phyloP scores from a whole-genome alignment of 1,140 invertebrate genomes.

The Hylaeus volcanicus region DNA sequence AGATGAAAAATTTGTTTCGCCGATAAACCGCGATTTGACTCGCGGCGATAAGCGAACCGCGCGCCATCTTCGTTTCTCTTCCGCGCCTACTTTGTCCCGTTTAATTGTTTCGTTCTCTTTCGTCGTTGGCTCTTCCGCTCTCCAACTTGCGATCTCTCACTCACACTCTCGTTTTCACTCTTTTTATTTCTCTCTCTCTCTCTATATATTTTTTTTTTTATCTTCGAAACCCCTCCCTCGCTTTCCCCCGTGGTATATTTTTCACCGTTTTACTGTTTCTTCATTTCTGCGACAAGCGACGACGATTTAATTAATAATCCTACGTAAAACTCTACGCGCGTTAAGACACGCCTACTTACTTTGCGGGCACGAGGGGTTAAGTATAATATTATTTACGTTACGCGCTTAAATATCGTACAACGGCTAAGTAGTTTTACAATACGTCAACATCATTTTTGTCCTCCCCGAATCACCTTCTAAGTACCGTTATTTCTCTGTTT shows the following conservation, averaged over 20 bases:
- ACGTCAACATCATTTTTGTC: conserved; percentile 51
- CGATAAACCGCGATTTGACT: background rate
- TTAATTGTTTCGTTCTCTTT: background rate
- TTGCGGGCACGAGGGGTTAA: conserved; percentile 57
- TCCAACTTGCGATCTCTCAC: no score
- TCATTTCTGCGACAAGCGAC: conserved; percentile 27
- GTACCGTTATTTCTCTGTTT: conserved; percentile 40
- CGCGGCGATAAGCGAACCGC: conserved; percentile 17
- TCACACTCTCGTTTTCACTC: background rate
- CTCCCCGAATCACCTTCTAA: conserved; percentile 33
- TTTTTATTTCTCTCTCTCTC: background rate
- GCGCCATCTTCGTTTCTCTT: background rate
- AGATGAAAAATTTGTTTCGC: conserved; percentile 20
- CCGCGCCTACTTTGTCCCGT: background rate
- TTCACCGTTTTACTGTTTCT: background rate
- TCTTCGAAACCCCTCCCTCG: background rate
- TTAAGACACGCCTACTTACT: conserved; percentile 58
- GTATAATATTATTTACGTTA: conserved; percentile 50
- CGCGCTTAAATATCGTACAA: conserved; percentile 55
- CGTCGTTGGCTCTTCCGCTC: no score
- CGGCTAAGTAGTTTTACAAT: conserved; percentile 62
- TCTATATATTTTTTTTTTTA: background rate
- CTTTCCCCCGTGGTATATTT: background rate
- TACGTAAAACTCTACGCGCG: conserved; percentile 57
- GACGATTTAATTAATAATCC: conserved; percentile 48